Evolutionary conservation across 2,888 invertebrate species (phyloP).

Genomic region (Cosmorhoe ocellata): DNA sequence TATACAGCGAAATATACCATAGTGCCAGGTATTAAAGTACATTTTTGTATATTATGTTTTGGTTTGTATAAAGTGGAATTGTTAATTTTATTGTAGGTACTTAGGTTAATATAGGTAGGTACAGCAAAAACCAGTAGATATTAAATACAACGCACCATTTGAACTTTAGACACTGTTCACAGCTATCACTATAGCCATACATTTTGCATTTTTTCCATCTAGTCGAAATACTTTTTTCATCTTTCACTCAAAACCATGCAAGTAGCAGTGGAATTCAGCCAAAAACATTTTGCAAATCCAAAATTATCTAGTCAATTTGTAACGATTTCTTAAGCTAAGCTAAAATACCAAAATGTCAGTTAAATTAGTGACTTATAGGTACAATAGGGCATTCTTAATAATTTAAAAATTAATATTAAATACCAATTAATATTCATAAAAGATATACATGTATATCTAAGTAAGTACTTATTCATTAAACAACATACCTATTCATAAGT

Average conservation of each 20-base stretch:
- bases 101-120: constrained; percentile 17
- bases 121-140: constrained; percentile 24
- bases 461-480: too few species aligned
- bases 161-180: constrained; percentile 24
- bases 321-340: constrained; percentile 62
- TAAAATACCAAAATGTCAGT: constrained; percentile 69
- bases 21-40: constrained; percentile 73
- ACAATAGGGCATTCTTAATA: constrained; percentile 23
- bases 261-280: constrained; percentile 61
- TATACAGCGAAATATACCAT: constrained; percentile 63
- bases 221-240: constrained; percentile 49
- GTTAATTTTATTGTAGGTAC: constrained; percentile 29
- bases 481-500: too few species aligned
- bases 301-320: constrained; percentile 78
- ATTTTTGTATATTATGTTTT: constrained; percentile 48
- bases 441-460: too few species aligned
- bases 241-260: constrained; percentile 37
- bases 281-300: constrained; percentile 69
- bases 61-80: constrained; percentile 36
- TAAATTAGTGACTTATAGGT: constrained; percentile 39
- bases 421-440: constrained; percentile 20
- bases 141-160: constrained; percentile 21
- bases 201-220: constrained; percentile 52
- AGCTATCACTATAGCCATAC: constrained; percentile 34
- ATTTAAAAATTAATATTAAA: background rate